A percentile compares a stretch with the other conserved stretches of the same genome.
phyloP scores from a whole-genome alignment of 2,888 invertebrate genomes.

The Torymus tubicola region DNA sequence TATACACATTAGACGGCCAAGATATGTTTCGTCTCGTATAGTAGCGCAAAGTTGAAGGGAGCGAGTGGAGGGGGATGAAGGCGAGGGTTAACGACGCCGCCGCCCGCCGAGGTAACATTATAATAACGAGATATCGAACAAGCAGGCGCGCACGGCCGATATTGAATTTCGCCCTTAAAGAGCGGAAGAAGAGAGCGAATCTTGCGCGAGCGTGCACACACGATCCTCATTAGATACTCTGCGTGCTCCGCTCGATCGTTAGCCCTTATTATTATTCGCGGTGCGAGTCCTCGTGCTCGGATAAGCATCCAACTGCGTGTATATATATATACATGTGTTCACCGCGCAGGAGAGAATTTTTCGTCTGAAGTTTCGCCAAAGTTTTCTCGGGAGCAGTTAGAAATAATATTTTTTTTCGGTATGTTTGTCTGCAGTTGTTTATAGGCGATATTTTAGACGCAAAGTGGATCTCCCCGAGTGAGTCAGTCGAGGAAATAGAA shows the following conservation, averaged over 20 bases:
- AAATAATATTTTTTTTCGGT: no score
- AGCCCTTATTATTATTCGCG: constrained; percentile 23
- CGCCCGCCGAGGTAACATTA: constrained; percentile 64
- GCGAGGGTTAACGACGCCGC: constrained; percentile 70
- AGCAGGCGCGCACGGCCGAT: constrained; percentile 51
- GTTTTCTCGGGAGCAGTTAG: no score
- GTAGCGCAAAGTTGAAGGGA: not conserved
- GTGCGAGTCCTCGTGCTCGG: not conserved
- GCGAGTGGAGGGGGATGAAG: not conserved
- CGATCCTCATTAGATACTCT: constrained; percentile 71
- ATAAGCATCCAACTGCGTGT: constrained; percentile 16
- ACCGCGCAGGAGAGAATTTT: no score
- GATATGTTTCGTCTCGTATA: no score
- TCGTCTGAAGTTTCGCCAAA: no score
- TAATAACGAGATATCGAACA: constrained; percentile 74
- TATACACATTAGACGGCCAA: no score
- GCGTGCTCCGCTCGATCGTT: constrained; percentile 58
- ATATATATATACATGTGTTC: not conserved
- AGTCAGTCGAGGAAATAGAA: no score
- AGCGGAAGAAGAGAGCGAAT: constrained; percentile 51
- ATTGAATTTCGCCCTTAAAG: constrained; percentile 74
- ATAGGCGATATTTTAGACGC: no score
- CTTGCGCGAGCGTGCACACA: constrained; percentile 65
- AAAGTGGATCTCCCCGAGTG: no score
- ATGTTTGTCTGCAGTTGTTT: no score